Evolutionary conservation across 2,888 invertebrate genomes (phyloP).

Genomic region (Orchestes rusci): DNA sequence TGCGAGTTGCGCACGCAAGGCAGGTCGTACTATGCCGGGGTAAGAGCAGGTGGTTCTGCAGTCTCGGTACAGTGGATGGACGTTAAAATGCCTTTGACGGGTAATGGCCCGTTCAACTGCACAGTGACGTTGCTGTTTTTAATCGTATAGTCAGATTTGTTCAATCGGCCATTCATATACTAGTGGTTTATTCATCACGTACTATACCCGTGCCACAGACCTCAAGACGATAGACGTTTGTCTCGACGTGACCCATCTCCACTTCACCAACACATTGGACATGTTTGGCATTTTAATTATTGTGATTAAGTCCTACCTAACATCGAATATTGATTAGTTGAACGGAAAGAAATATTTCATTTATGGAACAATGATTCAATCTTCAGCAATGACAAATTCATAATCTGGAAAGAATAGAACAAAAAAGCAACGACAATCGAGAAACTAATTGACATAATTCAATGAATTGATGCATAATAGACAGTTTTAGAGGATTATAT

Average conservation of each 20-base stretch:
- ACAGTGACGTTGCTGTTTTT: no score
- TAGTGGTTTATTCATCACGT: slow-evolving; percentile 28
- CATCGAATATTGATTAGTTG: no score
- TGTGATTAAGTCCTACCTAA: no score
- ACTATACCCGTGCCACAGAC: slow-evolving; percentile 32
- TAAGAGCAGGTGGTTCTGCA: neutral
- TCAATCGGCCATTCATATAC: no score
- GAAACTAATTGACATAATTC: slow-evolving; percentile 23
- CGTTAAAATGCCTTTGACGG: no score
- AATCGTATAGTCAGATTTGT: no score
- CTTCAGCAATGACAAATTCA: no score
- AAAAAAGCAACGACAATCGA: slow-evolving; percentile 17
- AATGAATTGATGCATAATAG: slow-evolving; percentile 22
- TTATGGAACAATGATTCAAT: no score
- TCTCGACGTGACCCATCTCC: slow-evolving; percentile 27
- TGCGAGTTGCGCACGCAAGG: slow-evolving; percentile 2
- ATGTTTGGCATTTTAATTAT: no score
- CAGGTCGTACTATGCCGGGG: neutral
- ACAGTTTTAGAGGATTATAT: slow-evolving; percentile 16
- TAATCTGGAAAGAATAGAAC: slow-evolving; percentile 20
- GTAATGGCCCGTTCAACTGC: no score
- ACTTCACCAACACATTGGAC: neutral
- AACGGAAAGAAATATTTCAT: no score
- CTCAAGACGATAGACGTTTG: slow-evolving; percentile 24
- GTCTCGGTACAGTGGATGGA: neutral